Conservation (phyloP, 2,113 vertebrate genomes). For the Alces alces region DNA sequence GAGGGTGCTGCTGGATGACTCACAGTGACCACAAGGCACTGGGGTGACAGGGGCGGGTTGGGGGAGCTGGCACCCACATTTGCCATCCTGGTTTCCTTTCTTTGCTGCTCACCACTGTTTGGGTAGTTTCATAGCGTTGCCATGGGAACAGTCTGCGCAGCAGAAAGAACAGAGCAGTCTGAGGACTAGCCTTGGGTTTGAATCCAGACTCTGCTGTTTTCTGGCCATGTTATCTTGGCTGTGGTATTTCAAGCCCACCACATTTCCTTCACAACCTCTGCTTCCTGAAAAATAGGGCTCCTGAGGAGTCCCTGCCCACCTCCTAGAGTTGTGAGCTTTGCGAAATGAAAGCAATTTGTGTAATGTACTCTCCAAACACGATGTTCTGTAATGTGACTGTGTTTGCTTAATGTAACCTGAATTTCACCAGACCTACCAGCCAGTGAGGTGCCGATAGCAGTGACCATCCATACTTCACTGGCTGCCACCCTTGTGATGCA, state of each 20-base stretch:
- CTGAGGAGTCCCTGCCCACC: background rate
- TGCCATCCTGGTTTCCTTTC: constrained; percentile 12
- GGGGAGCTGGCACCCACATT: background rate
- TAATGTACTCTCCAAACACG: background rate
- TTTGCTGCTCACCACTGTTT: background rate
- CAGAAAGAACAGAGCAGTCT: background rate
- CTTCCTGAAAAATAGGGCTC: background rate
- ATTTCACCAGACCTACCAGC: background rate
- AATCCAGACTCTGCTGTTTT: background rate
- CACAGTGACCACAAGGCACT: background rate
- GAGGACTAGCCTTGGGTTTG: constrained; percentile 17
- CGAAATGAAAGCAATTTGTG: background rate
- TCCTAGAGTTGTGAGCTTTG: background rate
- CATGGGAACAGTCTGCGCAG: background rate
- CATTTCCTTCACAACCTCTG: background rate
- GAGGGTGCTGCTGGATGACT: background rate
- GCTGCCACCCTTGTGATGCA: background rate
- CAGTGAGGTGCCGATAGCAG: background rate
- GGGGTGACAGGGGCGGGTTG: background rate
- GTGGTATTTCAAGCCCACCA: background rate
- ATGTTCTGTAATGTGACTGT: background rate
- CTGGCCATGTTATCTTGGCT: background rate
- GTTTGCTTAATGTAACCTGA: background rate
- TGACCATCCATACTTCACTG: background rate
- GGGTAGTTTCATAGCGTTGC: background rate